These are phyloP conservation scores for Branchipolynoe longqiensis DNA, from an alignment of 2,888 invertebrate genomes.

Conservation along the genomic window DNA sequence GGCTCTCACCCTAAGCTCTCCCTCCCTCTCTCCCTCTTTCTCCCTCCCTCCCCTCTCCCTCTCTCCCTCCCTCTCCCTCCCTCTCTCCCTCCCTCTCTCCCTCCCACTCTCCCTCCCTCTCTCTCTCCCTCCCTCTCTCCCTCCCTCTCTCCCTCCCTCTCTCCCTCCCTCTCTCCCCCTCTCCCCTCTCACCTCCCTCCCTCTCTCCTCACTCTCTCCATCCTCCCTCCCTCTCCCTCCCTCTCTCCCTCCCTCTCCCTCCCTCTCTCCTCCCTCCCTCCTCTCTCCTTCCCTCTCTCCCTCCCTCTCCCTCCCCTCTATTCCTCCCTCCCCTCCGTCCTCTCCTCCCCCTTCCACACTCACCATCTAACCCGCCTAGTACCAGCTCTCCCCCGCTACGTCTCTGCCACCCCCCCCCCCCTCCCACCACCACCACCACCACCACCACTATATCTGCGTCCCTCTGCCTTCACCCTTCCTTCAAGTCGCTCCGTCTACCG, in stretches of 20 bases:
- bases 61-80: no score
- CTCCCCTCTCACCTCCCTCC: not conserved
- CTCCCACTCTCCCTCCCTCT: constrained; percentile 20
- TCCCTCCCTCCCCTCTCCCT: no score
- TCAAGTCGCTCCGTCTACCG: no score
- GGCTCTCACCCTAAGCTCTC: no score
- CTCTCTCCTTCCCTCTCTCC: not conserved
- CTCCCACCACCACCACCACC: no score
- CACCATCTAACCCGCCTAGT: no score
- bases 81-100: no score
- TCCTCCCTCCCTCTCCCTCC: not conserved
- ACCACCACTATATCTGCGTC: no score
- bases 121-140: constrained; percentile 36
- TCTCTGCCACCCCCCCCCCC: no score
- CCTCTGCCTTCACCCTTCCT: no score
- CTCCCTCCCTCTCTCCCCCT: constrained; percentile 24
- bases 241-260: not conserved
- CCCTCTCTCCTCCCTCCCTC: not conserved
- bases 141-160: constrained; percentile 42
- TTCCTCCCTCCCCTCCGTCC: constrained; percentile 14
- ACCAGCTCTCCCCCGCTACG: no score
- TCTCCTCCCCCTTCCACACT: constrained; percentile 24
- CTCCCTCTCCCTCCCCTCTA: not conserved
- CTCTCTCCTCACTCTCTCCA: not conserved
- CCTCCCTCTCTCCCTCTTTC: no score